phyloP scores from a whole-genome alignment of 2,113 vertebrate genomes.

The Azemiops feae region DNA sequence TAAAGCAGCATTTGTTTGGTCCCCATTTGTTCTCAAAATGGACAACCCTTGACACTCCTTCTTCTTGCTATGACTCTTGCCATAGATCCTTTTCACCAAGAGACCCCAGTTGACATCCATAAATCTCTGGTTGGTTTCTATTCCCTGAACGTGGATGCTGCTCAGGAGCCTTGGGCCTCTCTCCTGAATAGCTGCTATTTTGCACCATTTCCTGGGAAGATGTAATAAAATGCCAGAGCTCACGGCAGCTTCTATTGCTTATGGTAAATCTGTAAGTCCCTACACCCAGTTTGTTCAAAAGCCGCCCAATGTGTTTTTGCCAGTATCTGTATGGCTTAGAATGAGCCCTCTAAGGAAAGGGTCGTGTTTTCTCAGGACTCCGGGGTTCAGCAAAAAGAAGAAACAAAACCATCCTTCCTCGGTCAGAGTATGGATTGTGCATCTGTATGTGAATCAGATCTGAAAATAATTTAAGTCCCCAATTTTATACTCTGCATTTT shows the following conservation, averaged over 20 bases:
- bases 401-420: not conserved
- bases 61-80: not conserved
- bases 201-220: not conserved
- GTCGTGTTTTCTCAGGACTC: not conserved
- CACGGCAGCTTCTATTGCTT: not conserved
- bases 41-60: not conserved
- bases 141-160: not conserved
- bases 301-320: not conserved
- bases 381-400: not conserved
- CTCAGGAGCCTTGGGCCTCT: not conserved
- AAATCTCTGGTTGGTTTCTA: not conserved
- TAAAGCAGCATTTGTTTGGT: not conserved
- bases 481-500: slow-evolving; percentile 15
- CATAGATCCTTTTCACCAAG: not conserved
- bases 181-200: not conserved
- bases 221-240: not conserved
- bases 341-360: not conserved
- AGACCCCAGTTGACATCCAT: not conserved
- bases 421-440: not conserved
- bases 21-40: not conserved
- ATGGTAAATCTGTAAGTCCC: not conserved
- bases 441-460: not conserved
- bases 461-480: slow-evolving; percentile 12
- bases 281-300: not conserved
- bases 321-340: not conserved